Base-by-base conservation (phyloP, 2,113 vertebrate species). In the Chamaetylas fuelleborni region DNA sequence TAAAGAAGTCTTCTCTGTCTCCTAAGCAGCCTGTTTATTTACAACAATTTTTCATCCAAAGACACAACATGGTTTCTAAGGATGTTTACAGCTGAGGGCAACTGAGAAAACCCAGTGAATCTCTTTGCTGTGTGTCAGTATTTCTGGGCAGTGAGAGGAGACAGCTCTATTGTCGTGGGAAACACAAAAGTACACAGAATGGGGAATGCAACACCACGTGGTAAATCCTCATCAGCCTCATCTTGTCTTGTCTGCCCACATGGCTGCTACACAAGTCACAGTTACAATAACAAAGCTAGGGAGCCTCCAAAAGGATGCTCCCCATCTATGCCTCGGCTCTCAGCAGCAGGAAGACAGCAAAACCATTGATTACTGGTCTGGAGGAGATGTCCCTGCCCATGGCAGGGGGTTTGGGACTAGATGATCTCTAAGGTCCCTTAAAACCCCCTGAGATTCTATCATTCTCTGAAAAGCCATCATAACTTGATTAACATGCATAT, bases 11-110 rank as follows among this genome's bases (percentile, higher is more conserved):
- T 85, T 48, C 93, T 79, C 73, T 93, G 84, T 87, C 83, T 80
- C 85, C 15, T n/a, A 79, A 88, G 77, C 74, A 93, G 56, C n/a
- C 51, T 80, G 57, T 91, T 97, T 96, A 94, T 89, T 92, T 94
- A 92, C 84, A 93, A 56, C 87, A 51, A 29, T 61, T 69, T 92
- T 94, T 73, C 64, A 93, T 91, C 86, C 94, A 88, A 77, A 97
- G 92, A 86, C 48, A 90, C 62, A 19, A 91, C 54, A 71, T 80
- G 73, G 81, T 86, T 94, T 85, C 78, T 85, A 93, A 91, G 83
- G 84, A 96, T 92, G 60, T 88, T 91, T 95, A 83, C 73, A 74
- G 43, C 34, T 66, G 61, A 90, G 77, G 53, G 28, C 38, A 90
- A 91, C 36, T 81, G 56, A 93, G 82, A 90, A 90, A 92, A 86